Base-by-base conservation (phyloP, 2,113 vertebrate species). In the Datnioides undecimradiatus region DNA sequence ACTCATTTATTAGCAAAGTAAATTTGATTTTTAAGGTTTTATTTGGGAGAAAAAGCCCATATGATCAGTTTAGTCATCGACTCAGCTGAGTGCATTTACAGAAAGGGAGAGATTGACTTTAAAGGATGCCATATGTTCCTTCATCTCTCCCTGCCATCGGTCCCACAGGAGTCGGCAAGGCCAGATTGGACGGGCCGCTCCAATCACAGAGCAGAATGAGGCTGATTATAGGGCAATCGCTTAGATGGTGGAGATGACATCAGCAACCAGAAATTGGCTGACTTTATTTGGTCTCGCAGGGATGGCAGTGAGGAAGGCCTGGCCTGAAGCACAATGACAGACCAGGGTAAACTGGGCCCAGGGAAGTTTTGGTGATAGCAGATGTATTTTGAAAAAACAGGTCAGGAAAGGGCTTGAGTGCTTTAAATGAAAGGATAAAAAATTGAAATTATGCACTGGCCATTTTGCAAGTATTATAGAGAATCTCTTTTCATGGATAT, bases 191-290 rank as follows among this genome's bases (percentile, higher is more conserved):
- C 23, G 14, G 43, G 82, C 83, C 55, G 57, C 85, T 88, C 69
- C 86, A 74, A 91, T 91, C 91, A 88, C 89, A 87, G 76, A 66
- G 80, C 78, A 78, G 76, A 73, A 57, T 48, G 17, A 34, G 46
- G 55, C 79, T 92, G 87, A 94, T 94, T 93, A 93, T 68, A 93
- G 92, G 87, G 84, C 85, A 82, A 80, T 68, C 71, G 68, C 60
- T 87, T 66, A 54, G 64, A 79, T 72, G 83, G 79, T 69, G 70
- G 81, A 64, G 82, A 90, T 94, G 92, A 93, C 90, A 92, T 94
- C 91, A 92, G 76, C 75, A 34, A 70, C 79, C 81, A 90, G 73
- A 86, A 85, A 88, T 46, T 88, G 79, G 75, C 70, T 72, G 75
- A 86, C 80, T 82, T 86, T 74, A 77, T 91, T 89, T 89, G 82